These are phyloP conservation scores for Geococcyx californianus DNA, from an alignment of 2,113 vertebrate genomes.

Conservation along the genomic window DNA sequence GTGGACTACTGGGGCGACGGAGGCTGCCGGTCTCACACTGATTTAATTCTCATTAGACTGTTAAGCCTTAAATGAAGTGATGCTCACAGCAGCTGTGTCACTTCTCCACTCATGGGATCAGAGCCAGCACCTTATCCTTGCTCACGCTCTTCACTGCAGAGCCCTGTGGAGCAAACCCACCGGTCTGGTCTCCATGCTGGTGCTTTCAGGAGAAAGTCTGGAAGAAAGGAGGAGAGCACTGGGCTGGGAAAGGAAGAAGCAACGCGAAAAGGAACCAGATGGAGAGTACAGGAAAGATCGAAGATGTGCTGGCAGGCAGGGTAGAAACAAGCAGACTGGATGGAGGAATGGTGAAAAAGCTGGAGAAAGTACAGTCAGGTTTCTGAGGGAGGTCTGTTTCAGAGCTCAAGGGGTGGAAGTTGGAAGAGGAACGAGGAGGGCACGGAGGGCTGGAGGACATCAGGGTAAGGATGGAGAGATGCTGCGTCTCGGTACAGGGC, in stretches of 20 bases:
- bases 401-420: background rate
- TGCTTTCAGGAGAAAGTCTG: background rate
- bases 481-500: background rate
- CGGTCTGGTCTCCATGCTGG: accelerated
- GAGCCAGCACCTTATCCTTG: background rate
- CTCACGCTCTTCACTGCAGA: background rate
- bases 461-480: background rate
- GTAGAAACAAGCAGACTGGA: conserved; percentile 42
- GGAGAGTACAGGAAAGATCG: background rate
- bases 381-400: background rate
- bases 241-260: conserved; percentile 38
- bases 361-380: background rate
- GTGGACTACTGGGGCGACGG: background rate
- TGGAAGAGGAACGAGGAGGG: background rate
- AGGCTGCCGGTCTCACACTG: background rate
- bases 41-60: conserved; percentile 24
- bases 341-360: background rate
- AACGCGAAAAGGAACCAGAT: background rate
- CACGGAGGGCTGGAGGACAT: background rate
- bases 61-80: conserved; percentile 52
- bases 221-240: background rate
- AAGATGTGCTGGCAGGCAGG: conserved; percentile 52
- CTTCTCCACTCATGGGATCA: background rate
- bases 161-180: background rate
- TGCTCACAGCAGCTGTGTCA: background rate